Conservation (phyloP, 2,888 invertebrate species). For the Hypsopygia costalis region DNA sequence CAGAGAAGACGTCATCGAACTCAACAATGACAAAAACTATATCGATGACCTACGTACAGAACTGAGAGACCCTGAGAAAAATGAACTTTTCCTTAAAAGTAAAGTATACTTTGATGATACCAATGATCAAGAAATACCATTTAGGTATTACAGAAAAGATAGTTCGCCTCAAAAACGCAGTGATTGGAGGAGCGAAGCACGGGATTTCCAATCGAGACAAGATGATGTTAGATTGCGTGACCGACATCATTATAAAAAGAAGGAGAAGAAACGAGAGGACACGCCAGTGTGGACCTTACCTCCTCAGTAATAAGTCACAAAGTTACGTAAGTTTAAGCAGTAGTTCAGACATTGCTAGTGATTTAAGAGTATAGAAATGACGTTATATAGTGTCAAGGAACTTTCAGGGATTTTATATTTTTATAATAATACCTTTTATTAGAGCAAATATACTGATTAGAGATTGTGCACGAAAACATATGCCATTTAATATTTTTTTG, state of each 20-base stretch:
- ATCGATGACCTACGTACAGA: conserved; percentile 39
- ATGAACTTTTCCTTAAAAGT: conserved; percentile 65
- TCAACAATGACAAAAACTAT: conserved; percentile 34
- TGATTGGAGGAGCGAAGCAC: conserved; percentile 55
- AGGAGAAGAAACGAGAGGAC: conserved; percentile 62
- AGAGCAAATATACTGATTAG: too few relatives aligned
- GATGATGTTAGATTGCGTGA: conserved; percentile 67
- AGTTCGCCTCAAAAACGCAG: conserved; percentile 43
- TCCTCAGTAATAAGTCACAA: conserved; percentile 46
- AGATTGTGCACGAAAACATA: too few relatives aligned
- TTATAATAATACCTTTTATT: background rate
- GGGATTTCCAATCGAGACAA: conserved; percentile 40
- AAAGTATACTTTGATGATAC: conserved; percentile 54
- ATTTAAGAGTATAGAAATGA: background rate
- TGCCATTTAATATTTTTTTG: too few relatives aligned
- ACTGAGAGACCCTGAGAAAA: conserved; percentile 47
- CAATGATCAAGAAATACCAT: conserved; percentile 27
- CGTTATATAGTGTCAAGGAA: background rate
- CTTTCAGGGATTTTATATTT: background rate
- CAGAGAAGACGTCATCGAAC: conserved; percentile 60
- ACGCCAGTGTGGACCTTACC: conserved; percentile 65
- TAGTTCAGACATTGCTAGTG: background rate
- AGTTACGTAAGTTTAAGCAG: conserved; percentile 3
- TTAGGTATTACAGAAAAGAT: conserved; percentile 29
- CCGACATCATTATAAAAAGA: conserved; percentile 57